Conservation (phyloP, 2,113 vertebrate species). For the Myotis yumanensis region DNA sequence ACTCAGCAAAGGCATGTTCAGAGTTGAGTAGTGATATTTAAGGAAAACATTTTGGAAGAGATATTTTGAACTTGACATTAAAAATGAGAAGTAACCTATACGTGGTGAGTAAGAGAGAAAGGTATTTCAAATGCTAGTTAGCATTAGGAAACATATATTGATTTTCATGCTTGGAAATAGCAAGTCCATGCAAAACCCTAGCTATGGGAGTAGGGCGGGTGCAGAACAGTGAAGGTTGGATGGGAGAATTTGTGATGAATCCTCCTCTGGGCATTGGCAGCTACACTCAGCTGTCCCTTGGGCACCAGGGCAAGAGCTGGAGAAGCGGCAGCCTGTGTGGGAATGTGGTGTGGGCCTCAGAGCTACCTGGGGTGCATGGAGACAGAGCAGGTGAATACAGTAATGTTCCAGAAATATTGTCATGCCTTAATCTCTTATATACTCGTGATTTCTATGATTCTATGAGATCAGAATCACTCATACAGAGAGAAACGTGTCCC, state of each 20-base stretch:
- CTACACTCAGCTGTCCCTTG: no score
- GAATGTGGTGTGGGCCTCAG: background rate
- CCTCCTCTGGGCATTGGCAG: background rate
- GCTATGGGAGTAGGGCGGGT: fast-evolving
- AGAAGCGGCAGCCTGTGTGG: fast-evolving
- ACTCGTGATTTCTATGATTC: background rate
- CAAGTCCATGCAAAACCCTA: background rate
- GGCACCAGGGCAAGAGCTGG: background rate
- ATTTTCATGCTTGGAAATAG: background rate
- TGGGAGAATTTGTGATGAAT: background rate
- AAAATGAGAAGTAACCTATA: background rate
- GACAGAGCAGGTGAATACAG: background rate
- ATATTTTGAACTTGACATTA: background rate
- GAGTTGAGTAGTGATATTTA: background rate
- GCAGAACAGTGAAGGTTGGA: background rate
- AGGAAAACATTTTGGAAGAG: background rate
- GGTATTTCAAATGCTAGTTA: background rate
- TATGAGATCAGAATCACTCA: background rate
- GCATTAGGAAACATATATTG: background rate
- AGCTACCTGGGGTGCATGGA: background rate
- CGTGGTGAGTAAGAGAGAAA: background rate
- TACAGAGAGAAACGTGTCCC: background rate
- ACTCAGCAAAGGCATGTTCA: background rate
- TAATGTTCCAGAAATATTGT: background rate
- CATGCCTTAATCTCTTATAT: background rate